These are phyloP conservation scores for Ctenomys sociabilis DNA, from an alignment of 2,113 vertebrate genomes.

Conservation along the genomic window DNA sequence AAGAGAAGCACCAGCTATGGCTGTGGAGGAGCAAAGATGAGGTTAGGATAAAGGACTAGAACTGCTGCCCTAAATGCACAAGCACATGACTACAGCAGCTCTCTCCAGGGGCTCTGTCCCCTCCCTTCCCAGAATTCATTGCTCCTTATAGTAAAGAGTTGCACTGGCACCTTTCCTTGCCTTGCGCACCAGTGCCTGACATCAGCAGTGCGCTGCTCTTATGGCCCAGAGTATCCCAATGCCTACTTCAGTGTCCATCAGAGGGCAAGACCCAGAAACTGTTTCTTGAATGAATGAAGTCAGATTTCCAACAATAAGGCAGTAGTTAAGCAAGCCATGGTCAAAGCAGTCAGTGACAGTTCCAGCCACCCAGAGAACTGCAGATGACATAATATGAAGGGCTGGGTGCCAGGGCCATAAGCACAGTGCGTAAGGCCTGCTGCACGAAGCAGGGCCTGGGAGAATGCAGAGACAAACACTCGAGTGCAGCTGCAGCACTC, in stretches of 20 bases:
- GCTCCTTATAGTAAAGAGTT: no score
- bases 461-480: constrained; percentile 16
- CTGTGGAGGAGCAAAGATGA: background rate
- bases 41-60: background rate
- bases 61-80: background rate
- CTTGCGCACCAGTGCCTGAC: background rate
- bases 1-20: background rate
- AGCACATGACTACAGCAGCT: background rate
- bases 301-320: constrained; percentile 3
- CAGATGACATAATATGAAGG: background rate
- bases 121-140: background rate
- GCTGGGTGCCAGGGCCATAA: background rate
- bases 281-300: background rate
- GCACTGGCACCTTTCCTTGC: background rate
- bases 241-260: background rate
- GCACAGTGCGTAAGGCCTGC: background rate
- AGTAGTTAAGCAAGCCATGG: background rate
- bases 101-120: background rate
- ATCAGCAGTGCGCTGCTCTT: background rate
- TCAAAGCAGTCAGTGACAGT: background rate
- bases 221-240: background rate
- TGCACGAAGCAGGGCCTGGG: background rate
- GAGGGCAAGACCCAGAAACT: background rate
- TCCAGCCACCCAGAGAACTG: background rate
- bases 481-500: constrained; percentile 44